A percentile compares a stretch with the other conserved stretches of the same genome.
phyloP scores from a whole-genome alignment of 2,888 invertebrate genomes.

The Baronia brevicornis region DNA sequence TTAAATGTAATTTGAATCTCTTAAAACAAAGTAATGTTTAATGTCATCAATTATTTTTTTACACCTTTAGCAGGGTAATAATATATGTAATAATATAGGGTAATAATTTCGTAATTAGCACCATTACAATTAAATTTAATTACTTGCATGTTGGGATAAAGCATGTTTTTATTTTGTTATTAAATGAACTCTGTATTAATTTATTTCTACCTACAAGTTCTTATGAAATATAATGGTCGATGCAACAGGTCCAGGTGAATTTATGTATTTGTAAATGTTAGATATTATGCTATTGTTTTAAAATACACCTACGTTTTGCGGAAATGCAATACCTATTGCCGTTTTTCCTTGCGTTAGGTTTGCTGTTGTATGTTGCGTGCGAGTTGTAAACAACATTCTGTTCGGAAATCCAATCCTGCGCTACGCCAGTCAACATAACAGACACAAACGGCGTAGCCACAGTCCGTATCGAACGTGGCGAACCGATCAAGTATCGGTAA shows the following conservation, averaged over 20 bases:
- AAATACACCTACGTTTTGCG: conserved; percentile 26
- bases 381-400: conserved; percentile 55
- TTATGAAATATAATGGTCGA: too few species aligned
- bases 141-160: too few species aligned
- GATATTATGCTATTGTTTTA: conserved; percentile 44
- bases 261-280: conserved; percentile 24
- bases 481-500: conserved; percentile 24
- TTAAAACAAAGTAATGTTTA: too few species aligned
- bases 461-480: conserved; percentile 58
- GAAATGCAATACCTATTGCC: conserved; percentile 31
- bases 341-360: conserved; percentile 50
- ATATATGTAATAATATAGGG: too few species aligned
- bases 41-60: too few species aligned
- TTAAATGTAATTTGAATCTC: too few species aligned
- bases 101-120: too few species aligned
- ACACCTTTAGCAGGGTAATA: too few species aligned
- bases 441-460: conserved; percentile 65
- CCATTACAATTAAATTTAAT: too few species aligned
- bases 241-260: conserved; percentile 24
- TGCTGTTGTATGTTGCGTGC: conserved; percentile 30
- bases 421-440: conserved; percentile 17
- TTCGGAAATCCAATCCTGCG: conserved; percentile 42
- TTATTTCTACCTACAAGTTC: too few species aligned
- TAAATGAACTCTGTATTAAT: too few species aligned
- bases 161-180: too few species aligned